These are phyloP conservation scores for Etheostoma cragini DNA, from an alignment of 2,113 vertebrate genomes.

Conservation along the genomic window DNA sequence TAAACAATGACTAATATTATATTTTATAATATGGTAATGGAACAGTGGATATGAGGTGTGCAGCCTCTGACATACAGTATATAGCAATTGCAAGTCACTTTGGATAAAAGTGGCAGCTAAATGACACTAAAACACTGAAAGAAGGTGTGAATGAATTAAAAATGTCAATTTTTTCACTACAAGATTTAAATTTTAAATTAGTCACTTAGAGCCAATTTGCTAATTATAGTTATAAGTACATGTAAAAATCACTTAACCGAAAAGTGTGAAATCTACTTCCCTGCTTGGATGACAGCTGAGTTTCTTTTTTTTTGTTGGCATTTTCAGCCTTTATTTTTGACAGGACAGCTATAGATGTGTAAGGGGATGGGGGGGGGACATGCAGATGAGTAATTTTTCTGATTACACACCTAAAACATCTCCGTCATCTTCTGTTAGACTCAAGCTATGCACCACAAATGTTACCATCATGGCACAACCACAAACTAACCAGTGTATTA, in stretches of 20 bases:
- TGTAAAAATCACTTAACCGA: neutral
- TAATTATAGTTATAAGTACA: neutral
- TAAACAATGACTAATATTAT: neutral
- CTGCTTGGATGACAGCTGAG: neutral
- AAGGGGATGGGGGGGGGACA: too few relatives aligned
- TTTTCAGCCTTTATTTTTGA: too few relatives aligned
- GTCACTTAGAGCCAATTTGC: neutral
- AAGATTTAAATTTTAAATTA: neutral
- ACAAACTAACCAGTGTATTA: slow-evolving; percentile 71
- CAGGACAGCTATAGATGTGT: too few relatives aligned
- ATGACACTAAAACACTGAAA: neutral
- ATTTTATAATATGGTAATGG: neutral
- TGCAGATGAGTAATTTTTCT: slow-evolving; percentile 13
- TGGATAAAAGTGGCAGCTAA: too few relatives aligned
- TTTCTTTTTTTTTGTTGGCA: neutral
- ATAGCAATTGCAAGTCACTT: too few relatives aligned
- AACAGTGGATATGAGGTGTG: too few relatives aligned
- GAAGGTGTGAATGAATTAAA: neutral
- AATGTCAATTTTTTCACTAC: neutral
- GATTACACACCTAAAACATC: slow-evolving; percentile 30
- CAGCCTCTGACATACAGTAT: too few relatives aligned
- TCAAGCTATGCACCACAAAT: slow-evolving; percentile 41
- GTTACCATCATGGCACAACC: slow-evolving; percentile 65
- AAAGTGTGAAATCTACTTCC: neutral
- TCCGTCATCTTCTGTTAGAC: slow-evolving; percentile 36